phyloP scores from a whole-genome alignment of 2,888 invertebrate genomes.

The Eustalomyia histrio region DNA sequence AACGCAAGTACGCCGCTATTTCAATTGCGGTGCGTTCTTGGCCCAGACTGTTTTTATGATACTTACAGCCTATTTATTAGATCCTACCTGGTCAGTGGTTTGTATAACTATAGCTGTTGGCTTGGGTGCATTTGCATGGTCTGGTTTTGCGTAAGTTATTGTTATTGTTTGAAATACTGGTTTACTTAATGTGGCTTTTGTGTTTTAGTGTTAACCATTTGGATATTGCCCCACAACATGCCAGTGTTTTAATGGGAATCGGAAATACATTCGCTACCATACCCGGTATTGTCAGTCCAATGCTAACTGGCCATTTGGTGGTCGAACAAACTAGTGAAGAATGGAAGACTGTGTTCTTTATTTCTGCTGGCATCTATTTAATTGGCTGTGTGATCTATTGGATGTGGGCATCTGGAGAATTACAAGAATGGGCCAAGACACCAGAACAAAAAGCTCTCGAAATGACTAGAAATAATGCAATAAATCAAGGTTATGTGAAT shows the following conservation, averaged over 20 bases:
- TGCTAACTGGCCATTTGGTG: slow-evolving; percentile 89
- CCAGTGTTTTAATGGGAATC: slow-evolving; percentile 94
- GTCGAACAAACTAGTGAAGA: slow-evolving; percentile 86
- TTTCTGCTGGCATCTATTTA: slow-evolving; percentile 90
- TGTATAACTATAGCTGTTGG: slow-evolving; percentile 94
- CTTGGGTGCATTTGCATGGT: slow-evolving; percentile 95
- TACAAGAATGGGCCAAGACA: slow-evolving; percentile 88
- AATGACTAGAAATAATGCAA: slow-evolving; percentile 75
- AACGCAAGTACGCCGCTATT: slow-evolving; percentile 87
- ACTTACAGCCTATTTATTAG: slow-evolving; percentile 86
- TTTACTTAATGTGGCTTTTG: background rate
- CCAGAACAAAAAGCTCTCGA: slow-evolving; percentile 74
- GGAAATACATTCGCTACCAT: slow-evolving; percentile 94
- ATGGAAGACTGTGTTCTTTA: slow-evolving; percentile 93
- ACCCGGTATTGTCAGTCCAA: slow-evolving; percentile 94
- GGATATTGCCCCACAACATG: slow-evolving; percentile 95
- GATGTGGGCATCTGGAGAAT: slow-evolving; percentile 88
- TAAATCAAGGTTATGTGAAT: slow-evolving; percentile 73
- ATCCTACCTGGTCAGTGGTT: slow-evolving; percentile 86
- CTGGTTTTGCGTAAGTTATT: slow-evolving; percentile 88
- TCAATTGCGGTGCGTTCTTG: slow-evolving; percentile 87
- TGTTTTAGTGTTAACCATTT: slow-evolving; percentile 87
- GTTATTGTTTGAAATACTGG: background rate
- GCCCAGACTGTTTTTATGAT: slow-evolving; percentile 93
- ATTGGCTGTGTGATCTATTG: slow-evolving; percentile 92